These are phyloP conservation scores for Tragelaphus strepsiceros DNA, from an alignment of 2,113 vertebrate genomes.

Conservation along the genomic window DNA sequence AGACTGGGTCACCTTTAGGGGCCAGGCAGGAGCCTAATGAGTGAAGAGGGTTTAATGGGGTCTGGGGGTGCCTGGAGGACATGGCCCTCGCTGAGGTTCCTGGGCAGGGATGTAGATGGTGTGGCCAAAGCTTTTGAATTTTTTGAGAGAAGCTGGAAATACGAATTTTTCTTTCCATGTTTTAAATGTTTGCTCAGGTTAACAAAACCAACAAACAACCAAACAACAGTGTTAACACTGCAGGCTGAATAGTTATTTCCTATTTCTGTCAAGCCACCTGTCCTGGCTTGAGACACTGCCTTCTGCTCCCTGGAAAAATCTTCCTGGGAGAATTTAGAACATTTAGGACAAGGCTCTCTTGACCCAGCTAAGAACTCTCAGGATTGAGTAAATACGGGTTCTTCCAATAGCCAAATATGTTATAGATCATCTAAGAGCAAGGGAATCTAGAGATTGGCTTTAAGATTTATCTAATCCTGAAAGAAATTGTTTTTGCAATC, in stretches of 20 bases:
- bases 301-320: not conserved
- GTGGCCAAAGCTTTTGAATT: not conserved
- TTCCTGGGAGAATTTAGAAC: not conserved
- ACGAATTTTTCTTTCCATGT: not conserved
- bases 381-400: not conserved
- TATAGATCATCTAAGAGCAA: not conserved
- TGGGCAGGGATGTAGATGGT: not conserved
- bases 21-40: not conserved
- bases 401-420: not conserved
- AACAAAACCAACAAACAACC: not conserved
- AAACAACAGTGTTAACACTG: not conserved
- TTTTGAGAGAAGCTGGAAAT: not conserved
- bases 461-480: not conserved
- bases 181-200: not conserved
- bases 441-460: not conserved
- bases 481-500: not conserved
- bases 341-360: not conserved
- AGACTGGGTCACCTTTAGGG: not conserved
- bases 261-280: not conserved
- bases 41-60: rapidly evolving
- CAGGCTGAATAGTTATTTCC: not conserved
- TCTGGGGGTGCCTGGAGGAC: not conserved
- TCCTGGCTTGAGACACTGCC: not conserved
- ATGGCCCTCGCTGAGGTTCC: not conserved
- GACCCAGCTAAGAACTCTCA: not conserved